Percentiles rank a stretch among this genome's conserved stretches.
Conservation (phyloP, 2,888 invertebrate species). For the Rhorus exstirpatorius region DNA sequence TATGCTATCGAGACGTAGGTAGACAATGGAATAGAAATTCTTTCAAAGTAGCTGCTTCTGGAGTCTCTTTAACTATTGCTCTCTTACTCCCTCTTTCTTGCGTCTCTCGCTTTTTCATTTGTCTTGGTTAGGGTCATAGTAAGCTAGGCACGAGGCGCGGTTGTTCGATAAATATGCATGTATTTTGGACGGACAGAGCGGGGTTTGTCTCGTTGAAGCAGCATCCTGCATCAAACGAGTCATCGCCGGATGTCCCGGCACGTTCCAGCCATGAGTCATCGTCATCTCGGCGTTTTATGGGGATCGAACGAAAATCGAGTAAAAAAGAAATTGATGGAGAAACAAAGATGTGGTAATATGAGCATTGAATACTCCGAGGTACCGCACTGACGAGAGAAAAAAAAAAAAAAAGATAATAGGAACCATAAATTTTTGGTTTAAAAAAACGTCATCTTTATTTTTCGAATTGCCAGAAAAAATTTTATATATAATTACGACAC, state of each 20-base stretch:
- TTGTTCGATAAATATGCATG: conserved; percentile 65
- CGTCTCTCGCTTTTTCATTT: conserved; percentile 53
- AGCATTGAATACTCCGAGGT: no score
- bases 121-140: conserved; percentile 14
- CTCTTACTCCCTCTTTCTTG: conserved; percentile 9
- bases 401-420: no score
- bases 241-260: conserved; percentile 51
- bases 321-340: neutral
- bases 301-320: conserved; percentile 8
- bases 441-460: no score
- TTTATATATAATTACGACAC: no score
- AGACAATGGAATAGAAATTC: conserved; percentile 79
- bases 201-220: neutral
- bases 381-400: no score
- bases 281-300: neutral
- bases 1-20: conserved; percentile 78
- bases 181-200: conserved; percentile 49
- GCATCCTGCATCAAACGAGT: conserved; percentile 41
- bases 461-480: no score
- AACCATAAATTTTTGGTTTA: no score
- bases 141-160: conserved; percentile 35
- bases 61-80: conserved; percentile 30
- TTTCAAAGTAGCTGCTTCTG: conserved; percentile 65
- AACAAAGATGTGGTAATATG: neutral
- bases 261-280: conserved; percentile 50